These are phyloP conservation scores for Scolopax mira DNA, from an alignment of 2,113 vertebrate genomes.

Conservation along the genomic window DNA sequence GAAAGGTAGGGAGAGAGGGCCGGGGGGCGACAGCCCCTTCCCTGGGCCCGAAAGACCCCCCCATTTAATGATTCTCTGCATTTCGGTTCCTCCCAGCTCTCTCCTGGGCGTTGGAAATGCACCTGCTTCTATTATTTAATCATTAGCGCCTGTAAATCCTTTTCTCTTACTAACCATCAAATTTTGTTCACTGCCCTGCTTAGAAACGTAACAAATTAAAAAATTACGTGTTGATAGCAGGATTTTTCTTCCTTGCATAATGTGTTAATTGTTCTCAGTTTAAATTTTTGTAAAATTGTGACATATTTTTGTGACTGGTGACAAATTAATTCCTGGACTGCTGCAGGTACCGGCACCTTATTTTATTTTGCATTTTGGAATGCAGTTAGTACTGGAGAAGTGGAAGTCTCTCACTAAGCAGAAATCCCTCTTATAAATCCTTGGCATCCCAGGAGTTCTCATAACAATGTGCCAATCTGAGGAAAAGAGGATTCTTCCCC, in stretches of 20 bases:
- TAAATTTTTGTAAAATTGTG: background rate
- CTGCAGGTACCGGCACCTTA: accelerated
- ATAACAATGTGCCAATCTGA: too few species aligned
- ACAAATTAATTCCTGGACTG: accelerated
- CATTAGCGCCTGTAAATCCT: accelerated
- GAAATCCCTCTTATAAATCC: background rate
- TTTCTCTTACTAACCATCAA: background rate
- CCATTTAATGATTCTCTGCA: too few species aligned
- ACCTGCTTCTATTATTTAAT: background rate
- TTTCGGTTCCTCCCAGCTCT: background rate
- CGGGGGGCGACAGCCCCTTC: background rate
- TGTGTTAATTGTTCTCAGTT: accelerated
- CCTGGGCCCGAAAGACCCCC: background rate
- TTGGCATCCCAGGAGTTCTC: background rate
- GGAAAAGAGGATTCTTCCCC: background rate
- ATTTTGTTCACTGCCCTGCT: too few species aligned
- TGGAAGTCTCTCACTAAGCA: background rate
- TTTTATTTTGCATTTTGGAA: background rate
- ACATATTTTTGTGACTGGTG: accelerated
- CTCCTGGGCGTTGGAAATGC: accelerated
- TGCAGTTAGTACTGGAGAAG: background rate
- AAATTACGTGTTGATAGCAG: accelerated
- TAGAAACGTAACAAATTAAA: background rate
- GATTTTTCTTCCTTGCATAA: accelerated
- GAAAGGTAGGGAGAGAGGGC: constrained; percentile 73